A percentile compares a stretch with the other conserved stretches of the same genome.
phyloP scores from a whole-genome alignment of 2,888 invertebrate species.

The Leucozona laternaria region DNA sequence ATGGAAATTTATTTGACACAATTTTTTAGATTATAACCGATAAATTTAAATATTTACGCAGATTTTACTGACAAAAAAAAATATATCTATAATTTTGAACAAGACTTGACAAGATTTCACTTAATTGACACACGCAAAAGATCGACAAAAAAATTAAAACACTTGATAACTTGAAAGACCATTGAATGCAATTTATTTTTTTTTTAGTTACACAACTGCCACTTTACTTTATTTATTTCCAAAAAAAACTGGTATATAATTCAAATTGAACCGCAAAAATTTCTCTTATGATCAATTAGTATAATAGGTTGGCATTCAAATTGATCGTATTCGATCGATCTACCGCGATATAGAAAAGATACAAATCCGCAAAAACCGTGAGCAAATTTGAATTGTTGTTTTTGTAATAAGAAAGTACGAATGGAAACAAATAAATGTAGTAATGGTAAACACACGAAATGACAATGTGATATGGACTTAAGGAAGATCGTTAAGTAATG shows the following conservation, averaged over 20 bases:
- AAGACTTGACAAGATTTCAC: conserved; percentile 6
- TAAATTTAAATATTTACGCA: conserved; percentile 34
- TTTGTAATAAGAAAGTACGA: conserved; percentile 50
- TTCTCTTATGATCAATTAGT: conserved; percentile 55
- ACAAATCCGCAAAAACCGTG: conserved; percentile 43
- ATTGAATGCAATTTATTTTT: conserved; percentile 64
- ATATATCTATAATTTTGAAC: conserved; percentile 10
- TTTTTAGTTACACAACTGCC: conserved; percentile 67
- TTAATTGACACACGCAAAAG: not conserved
- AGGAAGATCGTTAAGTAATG: conserved; percentile 63
- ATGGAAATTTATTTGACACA: conserved; percentile 71
- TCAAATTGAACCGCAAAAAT: conserved; percentile 59
- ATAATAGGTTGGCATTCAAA: conserved; percentile 63
- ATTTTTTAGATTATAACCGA: conserved; percentile 16
- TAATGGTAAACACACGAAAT: conserved; percentile 39
- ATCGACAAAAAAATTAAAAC: not conserved
- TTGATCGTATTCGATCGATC: conserved; percentile 58
- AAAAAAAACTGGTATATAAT: conserved; percentile 36
- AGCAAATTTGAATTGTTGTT: conserved; percentile 23
- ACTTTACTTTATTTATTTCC: conserved; percentile 34
- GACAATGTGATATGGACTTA: conserved; percentile 51
- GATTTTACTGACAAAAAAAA: not conserved
- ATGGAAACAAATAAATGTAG: conserved; percentile 2
- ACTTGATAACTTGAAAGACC: conserved; percentile 47
- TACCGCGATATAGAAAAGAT: conserved; percentile 45